Evolutionary conservation across 1,140 invertebrate genomes (phyloP).

Genomic region (Papilio polyxenes): DNA sequence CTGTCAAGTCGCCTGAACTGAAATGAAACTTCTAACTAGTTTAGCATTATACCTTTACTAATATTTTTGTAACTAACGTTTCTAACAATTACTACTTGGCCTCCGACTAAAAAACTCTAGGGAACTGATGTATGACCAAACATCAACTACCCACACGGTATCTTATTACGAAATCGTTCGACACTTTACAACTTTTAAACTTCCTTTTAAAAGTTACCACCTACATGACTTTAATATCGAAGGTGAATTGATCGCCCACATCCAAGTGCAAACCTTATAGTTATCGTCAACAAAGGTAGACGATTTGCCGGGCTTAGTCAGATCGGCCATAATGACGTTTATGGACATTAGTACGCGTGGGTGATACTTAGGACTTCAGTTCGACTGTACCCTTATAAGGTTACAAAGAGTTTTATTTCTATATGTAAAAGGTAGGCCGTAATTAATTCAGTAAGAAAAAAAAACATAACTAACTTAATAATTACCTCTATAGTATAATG

Average conservation of each 20-base stretch:
- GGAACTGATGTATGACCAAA: constrained; percentile 8
- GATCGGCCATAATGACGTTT: constrained; percentile 69
- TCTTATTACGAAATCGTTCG: constrained; percentile 58
- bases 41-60: neutral
- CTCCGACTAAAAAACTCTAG: neutral
- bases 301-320: constrained; percentile 68
- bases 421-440: neutral
- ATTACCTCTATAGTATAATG: too few relatives aligned
- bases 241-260: constrained; percentile 75
- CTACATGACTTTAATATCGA: constrained; percentile 72
- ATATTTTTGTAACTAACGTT: neutral
- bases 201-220: constrained; percentile 56
- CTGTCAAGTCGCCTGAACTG: neutral
- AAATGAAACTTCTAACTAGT: neutral
- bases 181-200: constrained; percentile 48
- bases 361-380: constrained; percentile 58
- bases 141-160: constrained; percentile 38
- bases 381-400: constrained; percentile 64
- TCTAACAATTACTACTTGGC: neutral
- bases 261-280: constrained; percentile 53
- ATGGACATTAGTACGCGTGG: constrained; percentile 75
- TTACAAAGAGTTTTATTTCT: constrained; percentile 36
- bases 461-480: neutral
- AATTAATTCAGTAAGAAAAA: neutral
- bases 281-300: constrained; percentile 76